phyloP scores from a whole-genome alignment of 2,113 vertebrate species.

The Psettodes erumei region DNA sequence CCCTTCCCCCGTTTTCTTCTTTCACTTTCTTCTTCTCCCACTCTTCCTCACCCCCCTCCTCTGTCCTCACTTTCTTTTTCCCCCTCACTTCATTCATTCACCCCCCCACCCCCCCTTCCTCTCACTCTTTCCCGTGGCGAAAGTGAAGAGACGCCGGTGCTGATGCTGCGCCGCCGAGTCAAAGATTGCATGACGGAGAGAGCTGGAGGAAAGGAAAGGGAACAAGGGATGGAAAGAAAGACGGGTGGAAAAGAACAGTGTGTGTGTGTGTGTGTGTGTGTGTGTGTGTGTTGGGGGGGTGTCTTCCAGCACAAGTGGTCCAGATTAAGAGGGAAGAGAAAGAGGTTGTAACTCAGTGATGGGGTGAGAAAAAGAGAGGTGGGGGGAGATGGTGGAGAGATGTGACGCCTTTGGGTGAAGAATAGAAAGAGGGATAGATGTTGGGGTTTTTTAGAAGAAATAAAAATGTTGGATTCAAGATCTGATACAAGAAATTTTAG shows the following conservation, averaged over 20 bases:
- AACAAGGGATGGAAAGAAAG: neutral
- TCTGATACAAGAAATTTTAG: neutral
- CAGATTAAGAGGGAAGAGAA: constrained; percentile 25
- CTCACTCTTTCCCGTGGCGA: neutral
- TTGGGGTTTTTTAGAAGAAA: neutral
- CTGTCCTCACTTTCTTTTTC: neutral
- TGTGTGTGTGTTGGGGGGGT: no score
- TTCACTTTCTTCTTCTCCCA: neutral
- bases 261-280: no score
- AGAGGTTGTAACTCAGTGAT: constrained; percentile 25
- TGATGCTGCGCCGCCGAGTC: constrained; percentile 9
- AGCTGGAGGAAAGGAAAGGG: neutral
- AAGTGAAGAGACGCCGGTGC: constrained; percentile 18
- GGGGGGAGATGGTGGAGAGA: constrained; percentile 1
- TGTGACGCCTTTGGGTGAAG: constrained; percentile 13
- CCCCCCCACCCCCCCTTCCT: neutral
- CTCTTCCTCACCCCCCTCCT: neutral
- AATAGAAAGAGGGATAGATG: neutral
- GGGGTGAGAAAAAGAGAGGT: constrained; percentile 5
- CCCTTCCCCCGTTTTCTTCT: neutral
- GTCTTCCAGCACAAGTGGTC: constrained; percentile 7
- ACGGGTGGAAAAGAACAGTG: neutral
- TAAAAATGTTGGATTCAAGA: neutral
- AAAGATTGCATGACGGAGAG: constrained; percentile 5
- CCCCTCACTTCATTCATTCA: neutral